Evolutionary conservation across 2,113 vertebrate species (phyloP).

Genomic region (Labrus mixtus): DNA sequence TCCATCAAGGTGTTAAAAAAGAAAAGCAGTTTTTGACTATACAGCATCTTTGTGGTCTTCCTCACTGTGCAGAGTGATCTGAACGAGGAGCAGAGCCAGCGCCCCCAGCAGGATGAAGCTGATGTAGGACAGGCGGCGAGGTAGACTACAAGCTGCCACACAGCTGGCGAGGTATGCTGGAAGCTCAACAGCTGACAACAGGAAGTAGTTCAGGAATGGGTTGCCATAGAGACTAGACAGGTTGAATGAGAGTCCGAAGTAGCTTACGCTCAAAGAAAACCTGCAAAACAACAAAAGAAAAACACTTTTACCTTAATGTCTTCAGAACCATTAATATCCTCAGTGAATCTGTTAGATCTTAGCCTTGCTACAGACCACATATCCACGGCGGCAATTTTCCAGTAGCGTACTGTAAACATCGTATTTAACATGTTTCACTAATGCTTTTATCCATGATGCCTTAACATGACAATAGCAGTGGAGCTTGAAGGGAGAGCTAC

Average conservation of each 20-base stretch:
- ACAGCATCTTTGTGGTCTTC: background rate
- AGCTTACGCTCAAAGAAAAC: slow-evolving; percentile 45
- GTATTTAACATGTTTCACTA: too few relatives aligned
- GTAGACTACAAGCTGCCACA: slow-evolving; percentile 15
- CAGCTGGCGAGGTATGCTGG: slow-evolving; percentile 37
- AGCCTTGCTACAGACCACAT: too few relatives aligned
- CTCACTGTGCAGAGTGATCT: slow-evolving; percentile 52
- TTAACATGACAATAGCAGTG: too few relatives aligned
- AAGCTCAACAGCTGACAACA: slow-evolving; percentile 42
- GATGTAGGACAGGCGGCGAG: slow-evolving; percentile 38
- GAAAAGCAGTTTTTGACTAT: background rate
- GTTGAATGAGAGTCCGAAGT: slow-evolving; percentile 65
- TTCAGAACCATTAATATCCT: too few relatives aligned
- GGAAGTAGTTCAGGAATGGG: slow-evolving; percentile 62
- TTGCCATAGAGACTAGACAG: slow-evolving; percentile 47
- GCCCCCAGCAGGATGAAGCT: slow-evolving; percentile 42
- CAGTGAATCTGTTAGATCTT: too few relatives aligned
- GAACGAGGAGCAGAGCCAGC: slow-evolving; percentile 48
- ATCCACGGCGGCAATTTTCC: too few relatives aligned
- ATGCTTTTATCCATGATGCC: too few relatives aligned
- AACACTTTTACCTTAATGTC: background rate
- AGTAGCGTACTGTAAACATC: too few relatives aligned
- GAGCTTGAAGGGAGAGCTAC: too few relatives aligned
- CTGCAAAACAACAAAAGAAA: slow-evolving; percentile 39
- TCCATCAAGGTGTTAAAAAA: too few relatives aligned